Evolutionary conservation across 2,797 vertebrate species (phyloP).

Genomic region (Chelonia mydas): DNA sequence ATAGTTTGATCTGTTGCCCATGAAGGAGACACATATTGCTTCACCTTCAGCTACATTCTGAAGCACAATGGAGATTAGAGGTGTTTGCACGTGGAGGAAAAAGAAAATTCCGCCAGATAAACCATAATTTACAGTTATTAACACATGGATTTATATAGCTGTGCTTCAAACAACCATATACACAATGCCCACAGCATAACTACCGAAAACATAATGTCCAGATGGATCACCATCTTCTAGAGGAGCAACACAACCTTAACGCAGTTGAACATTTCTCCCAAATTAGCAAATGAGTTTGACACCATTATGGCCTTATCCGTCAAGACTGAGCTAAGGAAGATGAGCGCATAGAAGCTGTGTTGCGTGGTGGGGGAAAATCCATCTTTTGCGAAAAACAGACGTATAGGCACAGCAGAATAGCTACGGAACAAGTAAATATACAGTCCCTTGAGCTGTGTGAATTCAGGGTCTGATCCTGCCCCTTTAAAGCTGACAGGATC

Average conservation of each 20-base stretch:
- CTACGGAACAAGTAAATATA: not conserved
- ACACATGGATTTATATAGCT: conserved; percentile 63
- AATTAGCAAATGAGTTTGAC: conserved; percentile 70
- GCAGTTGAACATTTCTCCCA: not conserved
- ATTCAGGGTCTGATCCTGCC: not conserved
- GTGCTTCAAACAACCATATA: conserved; percentile 4
- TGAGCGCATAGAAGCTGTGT: conserved; percentile 51
- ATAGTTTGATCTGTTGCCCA: conserved; percentile 66
- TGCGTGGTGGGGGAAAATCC: not conserved
- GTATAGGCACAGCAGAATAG: not conserved
- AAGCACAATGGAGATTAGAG: conserved; percentile 27
- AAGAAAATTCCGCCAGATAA: conserved; percentile 72
- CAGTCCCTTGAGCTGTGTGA: accelerated
- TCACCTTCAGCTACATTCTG: conserved; percentile 16
- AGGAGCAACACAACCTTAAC: conserved; percentile 64
- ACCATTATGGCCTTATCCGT: conserved; percentile 58
- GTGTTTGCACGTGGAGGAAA: conserved; percentile 42
- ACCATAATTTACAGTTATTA: conserved; percentile 73
- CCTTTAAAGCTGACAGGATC: not conserved
- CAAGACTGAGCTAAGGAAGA: conserved; percentile 60
- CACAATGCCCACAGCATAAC: conserved; percentile 26
- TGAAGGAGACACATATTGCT: conserved; percentile 58
- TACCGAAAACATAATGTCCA: conserved; percentile 65
- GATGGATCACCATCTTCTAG: conserved; percentile 59
- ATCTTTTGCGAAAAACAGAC: not conserved